These are phyloP conservation scores for Sminthurinus aureus DNA, from an alignment of 2,888 invertebrate species.

Conservation along the genomic window DNA sequence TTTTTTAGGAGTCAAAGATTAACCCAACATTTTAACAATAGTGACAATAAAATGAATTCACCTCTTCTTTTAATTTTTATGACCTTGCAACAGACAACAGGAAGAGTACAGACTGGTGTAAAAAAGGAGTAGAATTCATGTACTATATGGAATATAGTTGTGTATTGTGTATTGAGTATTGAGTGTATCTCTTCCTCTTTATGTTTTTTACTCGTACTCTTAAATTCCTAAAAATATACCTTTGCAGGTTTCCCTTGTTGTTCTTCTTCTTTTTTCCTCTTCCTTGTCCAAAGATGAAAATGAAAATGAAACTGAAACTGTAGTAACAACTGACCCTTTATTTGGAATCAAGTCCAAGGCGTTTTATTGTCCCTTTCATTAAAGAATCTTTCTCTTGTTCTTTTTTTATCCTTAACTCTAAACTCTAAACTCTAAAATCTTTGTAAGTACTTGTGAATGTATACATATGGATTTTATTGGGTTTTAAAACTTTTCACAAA, in stretches of 20 bases:
- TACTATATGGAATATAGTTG: too few species aligned
- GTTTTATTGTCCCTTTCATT: conserved; percentile 19
- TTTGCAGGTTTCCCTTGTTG: too few species aligned
- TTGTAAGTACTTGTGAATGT: conserved; percentile 2
- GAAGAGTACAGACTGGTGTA: neutral
- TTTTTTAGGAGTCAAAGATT: neutral
- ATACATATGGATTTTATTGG: conserved; percentile 18
- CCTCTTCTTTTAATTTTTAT: conserved; percentile 22
- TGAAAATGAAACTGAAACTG: neutral
- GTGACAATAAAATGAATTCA: conserved; percentile 26
- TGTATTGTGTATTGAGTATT: too few species aligned
- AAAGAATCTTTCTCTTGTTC: conserved; percentile 7
- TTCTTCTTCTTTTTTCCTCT: neutral
- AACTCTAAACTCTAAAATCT: too few species aligned
- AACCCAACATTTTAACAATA: neutral
- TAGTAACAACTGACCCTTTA: conserved; percentile 15
- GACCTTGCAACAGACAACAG: neutral
- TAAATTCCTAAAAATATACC: conserved; percentile 10
- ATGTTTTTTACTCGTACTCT: neutral
- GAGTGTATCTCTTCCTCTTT: neutral
- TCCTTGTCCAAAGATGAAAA: conserved; percentile 8
- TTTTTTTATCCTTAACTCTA: conserved; percentile 18
- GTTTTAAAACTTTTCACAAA: neutral
- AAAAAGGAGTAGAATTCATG: too few species aligned
- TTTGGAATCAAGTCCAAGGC: conserved; percentile 12